Evolutionary conservation across 2,113 vertebrate genomes (phyloP), one percentile per base, ranked within the genome.

Genomic region (Oncorhynchus nerka): DNA sequence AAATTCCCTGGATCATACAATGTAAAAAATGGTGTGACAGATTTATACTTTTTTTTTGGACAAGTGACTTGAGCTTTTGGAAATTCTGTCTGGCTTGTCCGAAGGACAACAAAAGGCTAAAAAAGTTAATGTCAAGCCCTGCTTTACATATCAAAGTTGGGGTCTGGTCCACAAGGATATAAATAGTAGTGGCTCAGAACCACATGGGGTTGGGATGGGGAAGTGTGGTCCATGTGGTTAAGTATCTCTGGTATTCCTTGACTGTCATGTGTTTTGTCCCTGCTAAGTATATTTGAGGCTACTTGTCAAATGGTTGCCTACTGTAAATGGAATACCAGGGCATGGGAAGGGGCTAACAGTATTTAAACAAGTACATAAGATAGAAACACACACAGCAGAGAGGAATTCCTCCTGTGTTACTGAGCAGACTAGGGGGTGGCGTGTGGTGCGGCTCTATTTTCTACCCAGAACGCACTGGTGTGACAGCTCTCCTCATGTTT

Each of bases 401-500:
- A 9, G 6, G n/a, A 22, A 22, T 64, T 34, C 13, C 28, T 30
- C 4, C 19, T 68, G 49, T 68, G 65, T 75, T 68, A 68, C 65
- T 34, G 26, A 67, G 73, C 62, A 51, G 73, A 67, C 45, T 75
- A 49, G 61, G 5, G 34, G 19, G n/a, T 24, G 24, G 22, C 8
- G 61, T 34, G 34, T 7, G 34, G 24, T 20, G n/a, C 13, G 4
- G 57, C 32, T 30, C 59, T 80, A 68, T 77, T 79, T 78, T 67
- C 77, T 85, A 77, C 80, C 84, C 80, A 84, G 22, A 82, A 83
- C 81, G 69, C 78, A 70, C 49, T 12, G 61, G 22, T 2, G 64
- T 66, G 16, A 67, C 75, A 83, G 79, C 68, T 80, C 79, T 69
- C 73, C 83, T 85, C 72, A 80, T 86, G 79, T 87, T 87, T 85